Conservation (phyloP, 2,113 vertebrate species). For the Semnornis frantzii region DNA sequence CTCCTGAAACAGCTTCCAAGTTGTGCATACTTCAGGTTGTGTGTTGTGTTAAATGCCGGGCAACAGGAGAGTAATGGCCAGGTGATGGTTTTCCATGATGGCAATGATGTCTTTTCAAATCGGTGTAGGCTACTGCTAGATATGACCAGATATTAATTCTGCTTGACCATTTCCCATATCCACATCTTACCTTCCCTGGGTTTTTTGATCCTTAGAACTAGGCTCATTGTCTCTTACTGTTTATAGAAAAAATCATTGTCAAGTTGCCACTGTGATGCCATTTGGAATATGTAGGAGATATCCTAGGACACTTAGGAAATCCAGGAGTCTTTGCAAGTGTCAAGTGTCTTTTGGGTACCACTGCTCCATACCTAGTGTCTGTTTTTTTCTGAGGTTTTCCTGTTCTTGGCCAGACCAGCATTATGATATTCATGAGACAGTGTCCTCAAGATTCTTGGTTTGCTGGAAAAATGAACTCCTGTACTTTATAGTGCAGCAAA, state of each 20-base stretch:
- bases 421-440: background rate
- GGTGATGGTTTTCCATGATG: background rate
- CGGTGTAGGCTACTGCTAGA: background rate
- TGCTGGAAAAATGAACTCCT: background rate
- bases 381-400: background rate
- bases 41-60: background rate
- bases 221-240: background rate
- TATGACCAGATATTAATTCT: background rate
- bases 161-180: background rate
- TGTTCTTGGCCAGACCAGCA: background rate
- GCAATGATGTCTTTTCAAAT: background rate
- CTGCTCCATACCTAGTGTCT: background rate
- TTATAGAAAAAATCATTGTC: background rate
- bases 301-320: background rate
- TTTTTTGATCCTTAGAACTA: background rate
- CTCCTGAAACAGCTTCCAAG: too few species aligned
- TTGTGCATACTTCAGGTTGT: too few species aligned
- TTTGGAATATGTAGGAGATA: background rate
- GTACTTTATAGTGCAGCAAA: background rate
- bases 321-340: background rate
- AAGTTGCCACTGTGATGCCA: background rate
- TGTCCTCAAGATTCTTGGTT: background rate
- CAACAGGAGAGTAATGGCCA: background rate
- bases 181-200: background rate
- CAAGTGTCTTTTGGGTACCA: background rate